Evolutionary conservation across 2,888 invertebrate species (phyloP).

Genomic region (Erebia ligea): DNA sequence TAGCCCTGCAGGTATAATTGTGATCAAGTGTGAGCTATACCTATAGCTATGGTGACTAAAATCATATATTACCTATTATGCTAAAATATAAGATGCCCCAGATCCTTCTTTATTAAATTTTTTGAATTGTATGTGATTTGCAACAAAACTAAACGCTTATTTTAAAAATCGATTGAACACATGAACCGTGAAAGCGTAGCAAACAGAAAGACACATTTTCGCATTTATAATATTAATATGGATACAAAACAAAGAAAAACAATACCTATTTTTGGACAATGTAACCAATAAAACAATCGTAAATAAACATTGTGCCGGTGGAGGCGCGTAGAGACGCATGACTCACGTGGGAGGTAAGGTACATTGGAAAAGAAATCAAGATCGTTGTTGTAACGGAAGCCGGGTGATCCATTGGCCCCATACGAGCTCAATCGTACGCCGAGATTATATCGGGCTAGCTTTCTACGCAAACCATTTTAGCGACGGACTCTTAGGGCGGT

Average conservation of each 20-base stretch:
- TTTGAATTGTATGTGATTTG: too few species aligned
- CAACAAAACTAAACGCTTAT: too few species aligned
- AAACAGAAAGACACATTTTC: too few species aligned
- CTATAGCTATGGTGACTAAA: too few species aligned
- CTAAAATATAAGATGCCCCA: too few species aligned
- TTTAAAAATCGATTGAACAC: too few species aligned
- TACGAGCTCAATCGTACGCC: constrained; percentile 68
- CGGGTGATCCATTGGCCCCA: constrained; percentile 76
- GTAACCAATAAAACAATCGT: constrained; percentile 13
- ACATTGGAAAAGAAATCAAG: constrained; percentile 77
- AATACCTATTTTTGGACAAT: background rate
- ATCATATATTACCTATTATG: too few species aligned
- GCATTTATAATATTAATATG: too few species aligned
- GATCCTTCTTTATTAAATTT: too few species aligned
- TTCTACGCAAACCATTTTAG: constrained; percentile 66
- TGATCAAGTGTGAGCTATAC: too few species aligned
- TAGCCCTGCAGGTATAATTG: too few species aligned
- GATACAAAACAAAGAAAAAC: background rate
- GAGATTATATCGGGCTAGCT: constrained; percentile 73
- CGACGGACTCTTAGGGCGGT: constrained; percentile 38
- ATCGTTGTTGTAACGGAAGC: constrained; percentile 77
- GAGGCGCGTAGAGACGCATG: constrained; percentile 48
- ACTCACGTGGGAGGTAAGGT: constrained; percentile 76
- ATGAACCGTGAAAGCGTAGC: too few species aligned
- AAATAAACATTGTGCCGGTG: constrained; percentile 8